Conservation (phyloP, 2,113 vertebrate genomes). For the Tautogolabrus adspersus region DNA sequence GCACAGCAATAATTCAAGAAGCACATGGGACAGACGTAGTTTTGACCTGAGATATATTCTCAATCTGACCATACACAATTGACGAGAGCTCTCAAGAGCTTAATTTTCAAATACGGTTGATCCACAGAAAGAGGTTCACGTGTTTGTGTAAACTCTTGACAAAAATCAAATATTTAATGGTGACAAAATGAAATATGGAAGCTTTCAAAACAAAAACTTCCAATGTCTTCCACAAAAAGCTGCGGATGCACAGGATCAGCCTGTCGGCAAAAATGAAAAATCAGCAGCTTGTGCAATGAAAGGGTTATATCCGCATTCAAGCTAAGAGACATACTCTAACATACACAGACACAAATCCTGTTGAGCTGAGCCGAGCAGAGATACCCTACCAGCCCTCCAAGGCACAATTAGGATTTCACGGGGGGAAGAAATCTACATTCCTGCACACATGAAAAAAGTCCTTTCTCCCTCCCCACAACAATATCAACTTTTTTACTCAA, state of each 20-base stretch:
- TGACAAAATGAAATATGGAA: slow-evolving; percentile 28
- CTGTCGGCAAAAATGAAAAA: slow-evolving; percentile 81
- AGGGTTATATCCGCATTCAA: slow-evolving; percentile 84
- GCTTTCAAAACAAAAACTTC: slow-evolving; percentile 68
- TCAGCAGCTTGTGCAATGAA: slow-evolving; percentile 83
- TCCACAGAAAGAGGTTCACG: slow-evolving; percentile 25
- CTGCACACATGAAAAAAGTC: slow-evolving; percentile 85
- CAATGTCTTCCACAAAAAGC: slow-evolving; percentile 74
- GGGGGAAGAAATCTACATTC: slow-evolving; percentile 88
- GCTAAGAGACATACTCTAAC: slow-evolving; percentile 82
- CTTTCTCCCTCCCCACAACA: slow-evolving; percentile 80
- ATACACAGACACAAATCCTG: slow-evolving; percentile 86
- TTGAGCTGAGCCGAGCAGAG: slow-evolving; percentile 85
- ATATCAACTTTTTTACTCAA: slow-evolving; percentile 85
- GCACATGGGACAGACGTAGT: slow-evolving; percentile 24
- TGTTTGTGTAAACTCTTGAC: slow-evolving; percentile 34
- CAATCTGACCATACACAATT: slow-evolving; percentile 52
- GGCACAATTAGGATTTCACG: slow-evolving; percentile 91
- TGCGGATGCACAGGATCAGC: slow-evolving; percentile 79
- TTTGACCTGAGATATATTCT: slow-evolving; percentile 65
- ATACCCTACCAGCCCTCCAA: slow-evolving; percentile 87
- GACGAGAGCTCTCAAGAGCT: slow-evolving; percentile 42
- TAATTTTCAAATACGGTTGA: slow-evolving; percentile 35
- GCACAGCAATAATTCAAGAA: slow-evolving; percentile 69
- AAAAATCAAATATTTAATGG: slow-evolving; percentile 35